phyloP scores from a whole-genome alignment of 2,113 vertebrate genomes.

The Alces alces region DNA sequence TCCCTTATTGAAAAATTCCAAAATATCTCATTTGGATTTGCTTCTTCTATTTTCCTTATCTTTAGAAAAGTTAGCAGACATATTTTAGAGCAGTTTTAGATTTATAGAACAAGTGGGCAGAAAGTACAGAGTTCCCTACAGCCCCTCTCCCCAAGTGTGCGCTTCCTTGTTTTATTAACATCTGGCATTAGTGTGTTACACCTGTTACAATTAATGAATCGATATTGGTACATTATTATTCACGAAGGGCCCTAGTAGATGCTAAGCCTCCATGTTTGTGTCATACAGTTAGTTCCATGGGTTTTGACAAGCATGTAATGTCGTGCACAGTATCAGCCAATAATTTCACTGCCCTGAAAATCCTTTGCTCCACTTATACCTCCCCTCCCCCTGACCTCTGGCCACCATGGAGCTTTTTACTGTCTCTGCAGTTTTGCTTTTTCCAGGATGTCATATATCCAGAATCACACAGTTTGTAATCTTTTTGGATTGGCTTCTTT shows the following conservation, averaged over 20 bases:
- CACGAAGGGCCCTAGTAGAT: neutral
- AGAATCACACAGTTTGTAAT: neutral
- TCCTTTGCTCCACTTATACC: fast-evolving
- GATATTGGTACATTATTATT: neutral
- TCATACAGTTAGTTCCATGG: neutral
- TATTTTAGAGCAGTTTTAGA: neutral
- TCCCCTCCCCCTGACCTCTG: neutral
- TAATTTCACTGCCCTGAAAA: neutral
- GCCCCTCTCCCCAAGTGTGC: neutral
- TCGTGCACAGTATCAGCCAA: neutral
- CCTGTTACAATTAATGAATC: neutral
- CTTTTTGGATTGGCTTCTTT: neutral
- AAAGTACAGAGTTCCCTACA: neutral
- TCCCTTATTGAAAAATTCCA: neutral
- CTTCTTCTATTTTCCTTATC: neutral
- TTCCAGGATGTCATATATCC: neutral
- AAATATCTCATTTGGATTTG: neutral
- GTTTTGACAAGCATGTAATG: neutral
- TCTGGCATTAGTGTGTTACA: neutral
- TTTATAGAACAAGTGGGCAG: neutral
- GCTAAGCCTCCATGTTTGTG: neutral
- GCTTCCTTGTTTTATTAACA: neutral
- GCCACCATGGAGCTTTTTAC: neutral
- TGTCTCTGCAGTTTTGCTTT: neutral
- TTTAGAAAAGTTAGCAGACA: neutral